Conservation (phyloP, 35 echinoderm and acorn worm genomes). For the Holothuria glaberrima region DNA sequence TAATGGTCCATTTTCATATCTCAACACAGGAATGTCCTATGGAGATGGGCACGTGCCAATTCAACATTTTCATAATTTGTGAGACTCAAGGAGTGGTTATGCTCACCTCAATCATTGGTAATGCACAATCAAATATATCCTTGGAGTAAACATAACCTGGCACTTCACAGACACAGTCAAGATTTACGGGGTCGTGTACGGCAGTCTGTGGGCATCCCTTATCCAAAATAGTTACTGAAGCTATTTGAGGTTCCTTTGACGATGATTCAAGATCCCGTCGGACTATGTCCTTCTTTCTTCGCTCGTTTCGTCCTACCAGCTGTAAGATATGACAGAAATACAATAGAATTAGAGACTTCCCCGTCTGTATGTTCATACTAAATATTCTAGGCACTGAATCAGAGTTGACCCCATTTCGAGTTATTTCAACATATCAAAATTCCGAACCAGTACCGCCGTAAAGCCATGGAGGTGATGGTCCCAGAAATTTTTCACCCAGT, state of each 20-base stretch:
- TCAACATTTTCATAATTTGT: too few species aligned
- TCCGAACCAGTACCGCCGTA: background rate
- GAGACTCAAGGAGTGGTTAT: too few species aligned
- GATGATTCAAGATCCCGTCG: constrained; percentile 14
- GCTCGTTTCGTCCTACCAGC: constrained; percentile 21
- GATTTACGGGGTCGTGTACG: constrained; percentile 11
- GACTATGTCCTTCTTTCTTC: background rate
- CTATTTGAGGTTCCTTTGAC: background rate
- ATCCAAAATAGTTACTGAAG: background rate
- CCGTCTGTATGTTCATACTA: too few species aligned
- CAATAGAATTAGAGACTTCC: too few species aligned
- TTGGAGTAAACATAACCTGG: constrained; percentile 4
- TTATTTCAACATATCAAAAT: too few species aligned
- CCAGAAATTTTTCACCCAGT: too few species aligned
- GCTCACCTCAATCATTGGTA: constrained; percentile 38
- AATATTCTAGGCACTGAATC: too few species aligned
- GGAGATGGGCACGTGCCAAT: too few species aligned
- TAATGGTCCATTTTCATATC: too few species aligned
- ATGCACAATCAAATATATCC: constrained; percentile 12
- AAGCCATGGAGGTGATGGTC: too few species aligned
- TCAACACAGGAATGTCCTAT: too few species aligned
- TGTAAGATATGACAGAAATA: background rate
- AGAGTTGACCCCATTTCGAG: too few species aligned
- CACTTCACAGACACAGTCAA: constrained; percentile 53
- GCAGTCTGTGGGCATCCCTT: constrained; percentile 70